Evolutionary conservation across 2,113 vertebrate species (phyloP), one percentile per base, ranked within the genome.

Genomic region (Datnioides undecimradiatus): DNA sequence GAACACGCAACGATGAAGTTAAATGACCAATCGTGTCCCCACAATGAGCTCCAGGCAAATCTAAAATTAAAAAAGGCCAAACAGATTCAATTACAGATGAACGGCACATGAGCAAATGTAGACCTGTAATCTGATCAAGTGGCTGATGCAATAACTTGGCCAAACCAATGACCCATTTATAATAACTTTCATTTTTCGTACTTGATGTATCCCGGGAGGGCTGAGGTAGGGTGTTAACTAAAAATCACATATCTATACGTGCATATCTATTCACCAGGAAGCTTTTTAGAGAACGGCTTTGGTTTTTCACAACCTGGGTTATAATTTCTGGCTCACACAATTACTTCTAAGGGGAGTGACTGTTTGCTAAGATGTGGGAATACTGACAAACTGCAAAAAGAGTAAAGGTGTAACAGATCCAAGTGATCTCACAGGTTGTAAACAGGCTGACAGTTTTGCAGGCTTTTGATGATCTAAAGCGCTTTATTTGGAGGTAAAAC

Each of bases 1-100:
- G 1, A 43, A 52, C 5, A n/a, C 27, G 67, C 9, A 5, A 68
- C 45, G 29, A 17, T 14, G 49, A 36, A 38, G 14, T 59, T 23
- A 49, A 80, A 49, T 46, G 17, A 40, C 25, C 19, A 25, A 23
- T 29, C 41, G 23, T 55, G 23, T 67, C 21, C n/a, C 33, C 36
- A 40, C 23, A 7, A 55, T 71, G 13, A 63, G 10, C 48, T 67
- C 3, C 6, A 27, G 60, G 65, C 33, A 62, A 78, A 67, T 63
- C 46, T 54, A 68, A 81, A 83, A 75, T 71, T 59, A 68, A 84
- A 74, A 74, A 81, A 34, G 45, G 25, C 7, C 49, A 63, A 6
- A 66, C 41, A 62, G 64, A 80, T 51, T 52, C 17, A 68, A 54
- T 83, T 51, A 58, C 54, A 43, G 69, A 36, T 52, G 83, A 74